Conservation (phyloP, 2,888 invertebrate species). For the Dicyrtomina minuta region DNA sequence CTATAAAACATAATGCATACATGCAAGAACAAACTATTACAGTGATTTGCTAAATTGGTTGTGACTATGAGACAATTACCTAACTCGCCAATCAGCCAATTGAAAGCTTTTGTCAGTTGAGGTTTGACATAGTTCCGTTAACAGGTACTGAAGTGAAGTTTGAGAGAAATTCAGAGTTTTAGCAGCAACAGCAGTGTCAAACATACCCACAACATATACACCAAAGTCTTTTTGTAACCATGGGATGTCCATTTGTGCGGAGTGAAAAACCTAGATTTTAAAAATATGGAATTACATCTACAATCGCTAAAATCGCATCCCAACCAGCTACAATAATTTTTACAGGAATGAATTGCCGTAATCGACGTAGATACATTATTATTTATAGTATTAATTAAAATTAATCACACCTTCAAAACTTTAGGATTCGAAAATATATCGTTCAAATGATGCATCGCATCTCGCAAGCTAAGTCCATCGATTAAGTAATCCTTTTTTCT, state of each 20-base stretch:
- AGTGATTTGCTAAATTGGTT: too few species aligned
- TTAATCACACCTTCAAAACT: slow-evolving; percentile 73
- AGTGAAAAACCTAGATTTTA: slow-evolving; percentile 78
- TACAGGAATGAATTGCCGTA: not conserved
- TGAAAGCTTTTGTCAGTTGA: slow-evolving; percentile 87
- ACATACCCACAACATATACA: slow-evolving; percentile 92
- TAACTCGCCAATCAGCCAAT: slow-evolving; percentile 86
- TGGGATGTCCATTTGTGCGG: slow-evolving; percentile 79
- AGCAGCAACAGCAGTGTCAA: slow-evolving; percentile 91
- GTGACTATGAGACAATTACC: too few species aligned
- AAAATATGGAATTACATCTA: slow-evolving; percentile 1
- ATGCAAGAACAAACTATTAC: too few species aligned
- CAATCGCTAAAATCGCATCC: not conserved
- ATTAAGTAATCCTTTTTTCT: slow-evolving; percentile 78
- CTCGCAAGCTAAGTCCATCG: slow-evolving; percentile 81
- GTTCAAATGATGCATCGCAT: slow-evolving; percentile 79
- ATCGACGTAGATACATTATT: not conserved
- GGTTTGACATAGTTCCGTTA: slow-evolving; percentile 75
- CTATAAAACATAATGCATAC: too few species aligned
- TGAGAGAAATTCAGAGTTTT: slow-evolving; percentile 69
- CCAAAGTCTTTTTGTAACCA: slow-evolving; percentile 97
- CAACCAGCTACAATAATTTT: slow-evolving; percentile 56
- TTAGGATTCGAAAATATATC: slow-evolving; percentile 85
- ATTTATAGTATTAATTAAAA: not conserved
- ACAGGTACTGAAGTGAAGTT: slow-evolving; percentile 74